Base-by-base conservation (phyloP, 2,797 vertebrate genomes). In the Chiroxiphia lanceolata region DNA sequence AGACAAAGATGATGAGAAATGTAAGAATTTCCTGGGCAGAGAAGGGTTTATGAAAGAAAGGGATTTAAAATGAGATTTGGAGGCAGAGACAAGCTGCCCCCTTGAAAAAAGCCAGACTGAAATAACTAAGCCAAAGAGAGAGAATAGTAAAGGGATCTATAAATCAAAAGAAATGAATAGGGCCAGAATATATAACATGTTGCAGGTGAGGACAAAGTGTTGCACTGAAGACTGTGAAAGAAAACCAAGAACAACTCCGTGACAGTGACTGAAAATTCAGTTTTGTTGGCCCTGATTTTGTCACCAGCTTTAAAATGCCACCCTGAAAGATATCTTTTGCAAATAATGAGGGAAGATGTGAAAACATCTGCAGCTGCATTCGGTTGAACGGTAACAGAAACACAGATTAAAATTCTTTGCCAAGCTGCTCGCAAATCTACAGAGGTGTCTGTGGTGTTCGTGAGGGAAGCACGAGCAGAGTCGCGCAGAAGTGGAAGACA, bases 271-370 rank as follows among this genome's bases (percentile, higher is more conserved):
- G 38, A 89, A 84, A 88, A 64, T 50, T 42, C 63, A 25, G 12
- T 33, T 89, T 77, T 87, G 21, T 65, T 83, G 14, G 44, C 76
- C 75, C 45, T 86, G 36, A 34, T 80, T 85, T 90, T 91, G 47
- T 76, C 56, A 68, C 69, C 56, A 50, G n/a, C 50, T 81, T 86
- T 81, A 83, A 86, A 70, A 57, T 54, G 70, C 61, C 65, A 44
- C 38, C 76, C 77, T 78, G 86, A 75, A 68, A 93, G 15, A 17
- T 21, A 63, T 51, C 15, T 84, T 74, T 27, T 64, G 27, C 1
- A 29, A 92, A 83, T 82, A 91, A 91, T 42, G 33, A 93, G 45
- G 51, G 53, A 89, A 91, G 84, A 84, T 40, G n/a, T 81, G 65
- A 91, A 70, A 91, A 76, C 11, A 69, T 48, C 75, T 31, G 12